A percentile compares a stretch with the other conserved stretches of the same genome.
Evolutionary conservation across 2,888 invertebrate genomes (phyloP).

Genomic region (Miltochrista miniata): DNA sequence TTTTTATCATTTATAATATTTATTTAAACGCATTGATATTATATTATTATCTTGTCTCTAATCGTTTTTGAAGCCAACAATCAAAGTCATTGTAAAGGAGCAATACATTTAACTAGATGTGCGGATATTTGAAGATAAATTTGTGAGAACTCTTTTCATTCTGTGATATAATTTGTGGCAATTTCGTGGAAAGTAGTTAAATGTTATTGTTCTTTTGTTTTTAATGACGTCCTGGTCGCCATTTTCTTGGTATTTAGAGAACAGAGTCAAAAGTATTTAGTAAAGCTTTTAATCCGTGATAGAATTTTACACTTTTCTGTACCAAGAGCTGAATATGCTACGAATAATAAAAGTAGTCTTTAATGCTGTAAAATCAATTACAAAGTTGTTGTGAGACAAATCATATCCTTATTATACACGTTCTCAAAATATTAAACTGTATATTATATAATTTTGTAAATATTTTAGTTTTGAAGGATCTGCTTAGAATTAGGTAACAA

Average conservation of each 20-base stretch:
- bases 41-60: background rate
- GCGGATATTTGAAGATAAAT: slow-evolving; percentile 26
- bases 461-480: slow-evolving; percentile 57
- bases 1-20: background rate
- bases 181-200: slow-evolving; percentile 18
- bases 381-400: background rate
- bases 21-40: background rate
- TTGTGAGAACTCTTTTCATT: background rate
- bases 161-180: background rate
- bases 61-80: background rate
- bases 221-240: too few relatives aligned
- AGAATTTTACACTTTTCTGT: background rate
- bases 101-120: background rate
- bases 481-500: slow-evolving; percentile 51
- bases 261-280: too few relatives aligned
- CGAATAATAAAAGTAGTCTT: background rate
- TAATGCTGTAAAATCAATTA: background rate
- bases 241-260: too few relatives aligned
- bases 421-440: slow-evolving; percentile 42
- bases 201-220: slow-evolving; percentile 37
- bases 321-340: background rate
- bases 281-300: too few relatives aligned
- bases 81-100: background rate
- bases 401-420: background rate
- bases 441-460: slow-evolving; percentile 78